phyloP scores from a whole-genome alignment of 2,113 vertebrate species.

The Campylorhamphus procurvoides region DNA sequence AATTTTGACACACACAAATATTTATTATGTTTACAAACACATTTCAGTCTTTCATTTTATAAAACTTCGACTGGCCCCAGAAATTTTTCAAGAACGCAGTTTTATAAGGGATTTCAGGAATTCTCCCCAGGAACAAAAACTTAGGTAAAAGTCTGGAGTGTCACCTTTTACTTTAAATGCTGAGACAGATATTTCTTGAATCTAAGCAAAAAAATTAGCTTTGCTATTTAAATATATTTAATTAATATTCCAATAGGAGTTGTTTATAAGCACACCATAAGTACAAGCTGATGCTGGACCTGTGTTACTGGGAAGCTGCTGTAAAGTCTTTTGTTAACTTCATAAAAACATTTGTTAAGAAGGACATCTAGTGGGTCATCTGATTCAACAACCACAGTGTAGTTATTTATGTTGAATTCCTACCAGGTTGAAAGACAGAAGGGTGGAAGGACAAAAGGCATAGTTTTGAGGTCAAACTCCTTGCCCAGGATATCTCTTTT shows the following conservation, averaged over 20 bases:
- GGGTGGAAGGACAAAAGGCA: not conserved
- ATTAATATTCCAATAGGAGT: not conserved
- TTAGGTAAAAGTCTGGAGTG: not conserved
- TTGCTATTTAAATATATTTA: not conserved
- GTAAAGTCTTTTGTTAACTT: not conserved
- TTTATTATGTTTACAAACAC: not conserved
- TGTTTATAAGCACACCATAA: not conserved
- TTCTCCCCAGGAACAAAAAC: not conserved
- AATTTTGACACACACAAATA: not conserved
- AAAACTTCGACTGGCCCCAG: not conserved
- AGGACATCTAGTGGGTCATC: slow-evolving; percentile 59
- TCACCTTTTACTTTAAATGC: not conserved
- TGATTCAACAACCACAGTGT: not conserved
- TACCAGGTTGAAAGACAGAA: not conserved
- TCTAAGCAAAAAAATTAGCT: not conserved
- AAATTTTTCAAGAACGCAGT: not conserved
- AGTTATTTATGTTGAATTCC: not conserved
- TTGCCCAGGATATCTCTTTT: not conserved
- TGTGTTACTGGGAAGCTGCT: not conserved
- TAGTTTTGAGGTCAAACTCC: not conserved
- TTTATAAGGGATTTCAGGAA: not conserved
- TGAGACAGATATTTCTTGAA: not conserved
- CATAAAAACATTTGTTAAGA: slow-evolving; percentile 56
- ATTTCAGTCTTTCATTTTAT: not conserved
- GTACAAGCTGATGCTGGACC: not conserved